These are phyloP conservation scores for Leucozona laternaria DNA, from an alignment of 2,888 invertebrate species.

Conservation along the genomic window DNA sequence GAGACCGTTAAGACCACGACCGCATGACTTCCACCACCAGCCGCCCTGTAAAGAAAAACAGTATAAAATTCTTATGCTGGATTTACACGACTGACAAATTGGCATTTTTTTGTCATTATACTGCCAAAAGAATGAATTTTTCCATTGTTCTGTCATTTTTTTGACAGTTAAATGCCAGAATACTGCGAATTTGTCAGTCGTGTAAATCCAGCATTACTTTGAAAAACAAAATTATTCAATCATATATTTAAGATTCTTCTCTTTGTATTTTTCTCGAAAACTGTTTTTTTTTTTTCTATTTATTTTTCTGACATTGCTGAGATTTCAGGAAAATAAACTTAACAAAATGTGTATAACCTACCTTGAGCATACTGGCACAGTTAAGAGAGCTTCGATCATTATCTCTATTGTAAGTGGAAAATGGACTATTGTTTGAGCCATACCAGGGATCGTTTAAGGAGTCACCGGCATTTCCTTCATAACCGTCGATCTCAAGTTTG, in stretches of 20 bases:
- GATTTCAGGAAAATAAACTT: neutral
- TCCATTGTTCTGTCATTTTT: too few species aligned
- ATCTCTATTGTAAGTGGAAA: slow-evolving; percentile 96
- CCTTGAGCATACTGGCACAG: slow-evolving; percentile 95
- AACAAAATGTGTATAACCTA: slow-evolving; percentile 57
- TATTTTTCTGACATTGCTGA: neutral
- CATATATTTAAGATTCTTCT: too few species aligned
- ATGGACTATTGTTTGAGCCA: slow-evolving; percentile 96
- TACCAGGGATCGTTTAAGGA: slow-evolving; percentile 97
- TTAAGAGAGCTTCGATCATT: slow-evolving; percentile 95
- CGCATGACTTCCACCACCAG: slow-evolving; percentile 98
- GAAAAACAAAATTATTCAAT: neutral
- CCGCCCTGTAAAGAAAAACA: slow-evolving; percentile 86
- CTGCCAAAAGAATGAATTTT: too few species aligned
- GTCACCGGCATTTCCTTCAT: slow-evolving; percentile 95
- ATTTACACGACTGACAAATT: too few species aligned
- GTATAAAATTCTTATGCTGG: neutral
- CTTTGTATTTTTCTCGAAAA: too few species aligned
- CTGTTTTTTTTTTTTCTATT: too few species aligned
- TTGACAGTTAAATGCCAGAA: too few species aligned
- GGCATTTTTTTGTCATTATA: too few species aligned
- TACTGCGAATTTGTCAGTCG: too few species aligned
- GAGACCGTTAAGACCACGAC: slow-evolving; percentile 94
- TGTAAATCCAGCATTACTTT: too few species aligned
- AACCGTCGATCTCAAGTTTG: slow-evolving; percentile 95